A percentile compares a stretch with the other conserved stretches of the same genome.
Evolutionary conservation across 2,888 invertebrate species (phyloP).

Genomic region (Tiliacea aurago): DNA sequence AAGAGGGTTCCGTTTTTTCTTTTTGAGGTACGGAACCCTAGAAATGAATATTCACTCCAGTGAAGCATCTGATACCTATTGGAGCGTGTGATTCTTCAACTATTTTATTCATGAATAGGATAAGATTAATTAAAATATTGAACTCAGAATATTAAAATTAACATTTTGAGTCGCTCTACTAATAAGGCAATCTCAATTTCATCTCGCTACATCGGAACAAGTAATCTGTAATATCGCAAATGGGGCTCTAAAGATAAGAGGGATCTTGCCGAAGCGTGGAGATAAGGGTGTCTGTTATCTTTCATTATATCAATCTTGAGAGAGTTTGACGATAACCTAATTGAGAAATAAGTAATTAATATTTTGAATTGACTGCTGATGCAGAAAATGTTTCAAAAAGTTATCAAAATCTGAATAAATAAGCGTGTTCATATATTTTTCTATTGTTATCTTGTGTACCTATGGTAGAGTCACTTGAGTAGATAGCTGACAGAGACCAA

Average conservation of each 20-base stretch:
- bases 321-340: conserved; percentile 6
- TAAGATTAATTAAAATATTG: too few relatives aligned
- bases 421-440: conserved; percentile 15
- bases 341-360: conserved; percentile 21
- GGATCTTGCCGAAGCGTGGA: conserved; percentile 35
- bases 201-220: conserved; percentile 16
- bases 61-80: too few relatives aligned
- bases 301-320: conserved; percentile 28
- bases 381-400: background rate
- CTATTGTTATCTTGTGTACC: background rate
- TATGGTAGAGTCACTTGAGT: background rate
- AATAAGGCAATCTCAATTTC: conserved; percentile 24
- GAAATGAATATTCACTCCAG: too few relatives aligned
- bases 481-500: conserved; percentile 8
- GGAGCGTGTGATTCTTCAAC: too few relatives aligned
- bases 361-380: background rate
- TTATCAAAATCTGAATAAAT: conserved; percentile 14
- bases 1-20: too few relatives aligned
- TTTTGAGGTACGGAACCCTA: too few relatives aligned
- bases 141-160: background rate
- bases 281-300: conserved; percentile 40
- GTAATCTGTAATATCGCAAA: conserved; percentile 52
- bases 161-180: background rate
- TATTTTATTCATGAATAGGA: too few relatives aligned
- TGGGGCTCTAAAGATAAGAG: conserved; percentile 35